A percentile compares a stretch with the other conserved stretches of the same genome.
Evolutionary conservation across 2,797 vertebrate genomes (phyloP).

Genomic region (Peromyscus melanophrys): DNA sequence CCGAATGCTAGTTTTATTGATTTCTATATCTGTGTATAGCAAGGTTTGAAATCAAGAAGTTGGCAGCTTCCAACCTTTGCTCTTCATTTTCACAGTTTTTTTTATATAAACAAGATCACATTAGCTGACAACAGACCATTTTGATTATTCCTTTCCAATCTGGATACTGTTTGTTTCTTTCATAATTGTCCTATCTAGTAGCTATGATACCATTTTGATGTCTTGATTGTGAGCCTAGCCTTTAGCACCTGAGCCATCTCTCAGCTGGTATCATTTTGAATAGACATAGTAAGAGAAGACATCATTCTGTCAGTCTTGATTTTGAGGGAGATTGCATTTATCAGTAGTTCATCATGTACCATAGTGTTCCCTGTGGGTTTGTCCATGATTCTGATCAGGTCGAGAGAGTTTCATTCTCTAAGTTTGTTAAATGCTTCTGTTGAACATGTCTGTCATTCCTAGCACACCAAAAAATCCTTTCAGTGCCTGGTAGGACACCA

Average conservation of each 20-base stretch:
- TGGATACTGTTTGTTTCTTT: not conserved
- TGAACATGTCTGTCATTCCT: conserved; percentile 36
- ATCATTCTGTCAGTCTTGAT: not conserved
- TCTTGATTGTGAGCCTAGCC: not conserved
- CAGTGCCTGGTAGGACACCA: conserved; percentile 81
- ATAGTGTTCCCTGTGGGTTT: not conserved
- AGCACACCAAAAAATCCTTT: conserved; percentile 48
- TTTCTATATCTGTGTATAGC: not conserved
- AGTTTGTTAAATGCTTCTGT: conserved; percentile 54
- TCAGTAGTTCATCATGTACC: not conserved
- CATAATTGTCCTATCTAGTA: not conserved
- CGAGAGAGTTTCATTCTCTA: conserved; percentile 13
- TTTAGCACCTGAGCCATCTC: not conserved
- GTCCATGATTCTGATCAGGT: not conserved
- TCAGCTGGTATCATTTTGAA: not conserved
- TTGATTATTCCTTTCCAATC: conserved; percentile 33
- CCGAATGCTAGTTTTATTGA: not conserved
- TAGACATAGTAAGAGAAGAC: not conserved
- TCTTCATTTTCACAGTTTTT: not conserved
- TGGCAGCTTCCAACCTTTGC: not conserved
- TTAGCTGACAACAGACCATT: not conserved
- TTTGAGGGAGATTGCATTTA: not conserved
- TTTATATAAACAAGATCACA: conserved; percentile 24
- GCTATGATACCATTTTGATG: not conserved
- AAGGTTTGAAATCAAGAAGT: conserved; percentile 32